Evolutionary conservation across 2,888 invertebrate species (phyloP), one percentile per base, ranked within the genome.

Genomic region (Cheilosia pagana): DNA sequence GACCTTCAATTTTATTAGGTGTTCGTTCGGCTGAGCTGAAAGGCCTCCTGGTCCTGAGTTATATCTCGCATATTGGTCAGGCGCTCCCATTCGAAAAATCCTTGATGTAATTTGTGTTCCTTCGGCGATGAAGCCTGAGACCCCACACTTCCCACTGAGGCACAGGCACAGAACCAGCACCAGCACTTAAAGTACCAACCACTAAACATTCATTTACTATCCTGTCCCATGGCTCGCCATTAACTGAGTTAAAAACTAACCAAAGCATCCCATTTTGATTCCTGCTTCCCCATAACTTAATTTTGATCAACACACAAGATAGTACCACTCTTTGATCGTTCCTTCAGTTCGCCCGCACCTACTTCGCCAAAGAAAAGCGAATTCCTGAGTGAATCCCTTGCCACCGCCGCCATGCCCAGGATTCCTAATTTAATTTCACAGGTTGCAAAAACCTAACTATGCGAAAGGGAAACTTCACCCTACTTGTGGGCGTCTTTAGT

Each of bases 371-470:
- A 25, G 48, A 59, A 48, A 67, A 62, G 71, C 16, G 55, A 48
- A 81, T 85, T 85, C 79, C 70, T 79, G 52, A 75, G 62, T 75
- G 63, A 85, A 79, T 60, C 70, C 68, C 16, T 8, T 57, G 68
- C 68, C 60, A 68, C 74, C 43, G 31, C 45, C 68, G 31, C 45
- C 68, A 63, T 59, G 60, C 50, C 57, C 53, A 35, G 75, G 55
- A 76, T 81, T 79, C 79, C 75, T 85, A 81, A 76, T 85, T 85
- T 81, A 60, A 85, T 85, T 85, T 81, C 50, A 81, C 81, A 85
- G 85, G 85, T 85, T 75, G 81, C 75, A 76, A 81, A 67, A 85
- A 85, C 81, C 75, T 71, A 81, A 85, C 85, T 85, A 85, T 67
- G 81, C 81, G 79, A 83, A 75, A 83, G 79, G 57, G 75, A 85